A percentile compares a stretch with the other conserved stretches of the same genome.
phyloP scores from a whole-genome alignment of 1,140 invertebrate species.

The Drosophila melanogaster region DNA sequence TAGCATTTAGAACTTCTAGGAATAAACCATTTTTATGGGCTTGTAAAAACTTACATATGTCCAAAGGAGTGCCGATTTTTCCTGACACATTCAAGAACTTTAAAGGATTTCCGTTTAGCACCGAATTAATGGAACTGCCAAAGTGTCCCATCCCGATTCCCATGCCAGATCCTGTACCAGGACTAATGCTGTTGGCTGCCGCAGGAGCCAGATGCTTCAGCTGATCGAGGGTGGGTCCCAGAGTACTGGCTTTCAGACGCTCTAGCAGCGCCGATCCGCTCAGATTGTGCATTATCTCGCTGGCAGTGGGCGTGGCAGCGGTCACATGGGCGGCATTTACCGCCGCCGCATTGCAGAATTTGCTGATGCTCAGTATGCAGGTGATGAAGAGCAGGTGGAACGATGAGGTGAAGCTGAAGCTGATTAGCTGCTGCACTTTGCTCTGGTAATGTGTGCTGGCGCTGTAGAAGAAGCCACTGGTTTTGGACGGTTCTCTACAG shows the following conservation, averaged over 20 bases:
- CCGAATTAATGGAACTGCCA: conserved; percentile 42
- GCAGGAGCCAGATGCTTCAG: conserved; percentile 55
- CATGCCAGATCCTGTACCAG: conserved; percentile 15
- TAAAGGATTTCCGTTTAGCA: conserved; percentile 55
- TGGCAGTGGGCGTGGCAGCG: conserved; percentile 57
- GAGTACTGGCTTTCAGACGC: conserved; percentile 56
- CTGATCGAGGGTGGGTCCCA: conserved; percentile 61
- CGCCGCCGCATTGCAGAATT: conserved; percentile 73
- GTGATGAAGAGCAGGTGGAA: conserved; percentile 75
- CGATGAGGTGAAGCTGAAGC: conserved; percentile 77
- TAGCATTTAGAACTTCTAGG: no score
- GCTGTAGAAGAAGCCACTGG: conserved; percentile 62
- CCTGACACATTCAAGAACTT: conserved; percentile 65
- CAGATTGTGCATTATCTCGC: conserved; percentile 65
- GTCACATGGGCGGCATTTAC: conserved; percentile 65
- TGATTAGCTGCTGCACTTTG: conserved; percentile 77
- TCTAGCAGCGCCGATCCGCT: conserved; percentile 63
- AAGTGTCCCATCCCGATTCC: conserved; percentile 35
- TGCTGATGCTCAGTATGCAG: conserved; percentile 74
- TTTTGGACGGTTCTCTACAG: conserved; percentile 21
- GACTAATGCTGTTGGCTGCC: conserved; percentile 60
- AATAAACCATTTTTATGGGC: no score
- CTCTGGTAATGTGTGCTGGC: conserved; percentile 72
- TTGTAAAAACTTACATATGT: conserved; percentile 60
- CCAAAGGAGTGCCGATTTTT: conserved; percentile 55